These are phyloP conservation scores for Drosophila murphyi DNA, from an alignment of 1,140 invertebrate genomes.

Conservation along the genomic window DNA sequence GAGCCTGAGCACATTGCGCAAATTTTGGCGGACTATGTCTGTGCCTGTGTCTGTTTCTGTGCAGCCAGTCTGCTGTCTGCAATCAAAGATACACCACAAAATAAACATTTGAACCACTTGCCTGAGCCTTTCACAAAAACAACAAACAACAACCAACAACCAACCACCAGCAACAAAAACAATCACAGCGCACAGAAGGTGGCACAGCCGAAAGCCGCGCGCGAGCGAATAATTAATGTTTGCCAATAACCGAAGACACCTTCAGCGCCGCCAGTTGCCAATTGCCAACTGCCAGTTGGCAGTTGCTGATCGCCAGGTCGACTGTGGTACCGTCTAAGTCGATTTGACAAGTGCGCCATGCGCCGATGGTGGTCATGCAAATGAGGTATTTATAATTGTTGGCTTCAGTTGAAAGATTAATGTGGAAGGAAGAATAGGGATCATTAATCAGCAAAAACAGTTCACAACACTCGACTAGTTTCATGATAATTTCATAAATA, in stretches of 20 bases:
- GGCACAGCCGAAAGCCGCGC: conserved; percentile 59
- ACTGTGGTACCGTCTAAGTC: conserved; percentile 36
- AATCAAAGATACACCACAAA: conserved; percentile 79
- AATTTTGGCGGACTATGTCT: conserved; percentile 54
- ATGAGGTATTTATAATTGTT: conserved; percentile 63
- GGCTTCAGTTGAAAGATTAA: conserved; percentile 6
- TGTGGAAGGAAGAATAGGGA: too few species aligned
- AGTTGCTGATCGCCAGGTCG: conserved; percentile 36
- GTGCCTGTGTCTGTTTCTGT: conserved; percentile 12
- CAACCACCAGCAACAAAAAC: conserved; percentile 18
- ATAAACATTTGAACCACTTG: conserved; percentile 83
- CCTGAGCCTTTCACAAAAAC: conserved; percentile 75
- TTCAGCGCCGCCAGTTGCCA: conserved; percentile 53
- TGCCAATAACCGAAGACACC: conserved; percentile 82
- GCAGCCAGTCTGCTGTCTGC: conserved; percentile 47
- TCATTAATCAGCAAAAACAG: conserved; percentile 1
- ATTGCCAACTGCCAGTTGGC: conserved; percentile 40
- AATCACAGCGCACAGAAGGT: conserved; percentile 44
- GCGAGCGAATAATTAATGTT: conserved; percentile 79
- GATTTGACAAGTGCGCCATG: conserved; percentile 54
- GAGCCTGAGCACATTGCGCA: conserved; percentile 76
- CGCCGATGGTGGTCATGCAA: conserved; percentile 60
- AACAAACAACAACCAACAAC: conserved; percentile 17
- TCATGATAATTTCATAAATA: neutral
- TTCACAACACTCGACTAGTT: neutral